phyloP scores from a whole-genome alignment of 1,140 invertebrate species.

The Paracyclopina nana region DNA sequence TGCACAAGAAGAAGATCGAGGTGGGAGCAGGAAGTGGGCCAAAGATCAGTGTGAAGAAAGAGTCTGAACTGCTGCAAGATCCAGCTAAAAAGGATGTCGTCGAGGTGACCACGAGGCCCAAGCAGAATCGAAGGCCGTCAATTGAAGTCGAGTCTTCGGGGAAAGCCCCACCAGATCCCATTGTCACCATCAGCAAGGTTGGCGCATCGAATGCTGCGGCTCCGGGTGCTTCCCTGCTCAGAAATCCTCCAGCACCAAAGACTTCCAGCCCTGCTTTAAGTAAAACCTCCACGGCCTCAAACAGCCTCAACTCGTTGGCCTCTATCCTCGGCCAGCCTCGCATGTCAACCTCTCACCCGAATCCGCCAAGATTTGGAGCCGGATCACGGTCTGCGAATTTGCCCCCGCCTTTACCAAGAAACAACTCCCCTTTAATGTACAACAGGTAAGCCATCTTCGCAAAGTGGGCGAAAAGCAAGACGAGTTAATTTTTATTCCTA shows the following conservation, averaged over 20 bases:
- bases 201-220: too few species aligned
- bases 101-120: neutral
- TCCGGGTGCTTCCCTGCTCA: too few species aligned
- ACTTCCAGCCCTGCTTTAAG: too few species aligned
- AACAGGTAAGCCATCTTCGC: constrained; percentile 4
- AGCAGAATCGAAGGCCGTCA: neutral
- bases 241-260: too few species aligned
- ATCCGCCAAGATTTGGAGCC: too few species aligned
- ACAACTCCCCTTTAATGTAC: too few species aligned
- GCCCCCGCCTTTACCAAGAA: too few species aligned
- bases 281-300: too few species aligned
- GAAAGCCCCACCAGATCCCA: constrained; percentile 5
- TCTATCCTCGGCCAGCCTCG: neutral
- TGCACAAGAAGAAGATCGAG: constrained; percentile 17
- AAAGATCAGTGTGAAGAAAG: constrained; percentile 21
- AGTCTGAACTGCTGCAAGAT: constrained; percentile 7
- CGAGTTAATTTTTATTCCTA: too few species aligned
- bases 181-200: constrained; percentile 13
- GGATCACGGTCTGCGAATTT: too few species aligned
- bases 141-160: neutral
- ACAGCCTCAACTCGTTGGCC: too few species aligned
- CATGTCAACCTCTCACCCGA: neutral
- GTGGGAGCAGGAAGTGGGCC: constrained; percentile 12
- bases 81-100: neutral
- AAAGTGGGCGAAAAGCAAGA: too few species aligned